phyloP scores from a whole-genome alignment of 2,888 invertebrate species.

The Netelia virgata region DNA sequence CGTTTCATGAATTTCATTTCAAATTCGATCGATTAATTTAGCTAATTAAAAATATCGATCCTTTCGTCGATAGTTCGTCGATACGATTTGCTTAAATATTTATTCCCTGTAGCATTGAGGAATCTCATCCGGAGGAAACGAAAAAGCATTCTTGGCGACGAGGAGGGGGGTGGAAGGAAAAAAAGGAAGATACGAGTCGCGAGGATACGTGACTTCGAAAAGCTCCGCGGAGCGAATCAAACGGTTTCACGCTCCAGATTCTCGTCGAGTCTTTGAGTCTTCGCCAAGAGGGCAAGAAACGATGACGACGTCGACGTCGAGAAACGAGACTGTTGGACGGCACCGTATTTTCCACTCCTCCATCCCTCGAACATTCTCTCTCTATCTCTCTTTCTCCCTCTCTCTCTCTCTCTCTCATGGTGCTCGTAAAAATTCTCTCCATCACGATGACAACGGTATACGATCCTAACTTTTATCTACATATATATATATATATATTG shows the following conservation, averaged over 20 bases:
- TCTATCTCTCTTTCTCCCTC: neutral
- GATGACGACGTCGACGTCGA: constrained; percentile 30
- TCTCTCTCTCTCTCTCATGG: neutral
- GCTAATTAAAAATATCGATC: neutral
- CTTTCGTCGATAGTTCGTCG: neutral
- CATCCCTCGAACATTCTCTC: neutral
- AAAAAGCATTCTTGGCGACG: constrained; percentile 25
- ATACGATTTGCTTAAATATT: neutral
- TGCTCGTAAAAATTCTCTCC: constrained; percentile 36
- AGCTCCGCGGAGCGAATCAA: constrained; percentile 80
- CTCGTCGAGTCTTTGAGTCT: constrained; percentile 53
- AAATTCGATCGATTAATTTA: neutral
- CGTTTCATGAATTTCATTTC: neutral
- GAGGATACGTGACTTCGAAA: constrained; percentile 76
- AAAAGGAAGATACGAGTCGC: constrained; percentile 34
- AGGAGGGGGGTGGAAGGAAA: neutral
- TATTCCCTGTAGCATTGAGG: neutral
- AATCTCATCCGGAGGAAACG: neutral
- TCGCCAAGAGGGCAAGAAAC: constrained; percentile 62
- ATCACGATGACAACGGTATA: constrained; percentile 18
- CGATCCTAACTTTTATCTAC: neutral
- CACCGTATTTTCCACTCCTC: constrained; percentile 7
- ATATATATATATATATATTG: neutral
- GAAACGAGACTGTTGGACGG: constrained; percentile 14
- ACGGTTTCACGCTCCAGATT: constrained; percentile 84